Evolutionary conservation across 2,113 vertebrate species (phyloP).

Genomic region (Phaethon lepturus): DNA sequence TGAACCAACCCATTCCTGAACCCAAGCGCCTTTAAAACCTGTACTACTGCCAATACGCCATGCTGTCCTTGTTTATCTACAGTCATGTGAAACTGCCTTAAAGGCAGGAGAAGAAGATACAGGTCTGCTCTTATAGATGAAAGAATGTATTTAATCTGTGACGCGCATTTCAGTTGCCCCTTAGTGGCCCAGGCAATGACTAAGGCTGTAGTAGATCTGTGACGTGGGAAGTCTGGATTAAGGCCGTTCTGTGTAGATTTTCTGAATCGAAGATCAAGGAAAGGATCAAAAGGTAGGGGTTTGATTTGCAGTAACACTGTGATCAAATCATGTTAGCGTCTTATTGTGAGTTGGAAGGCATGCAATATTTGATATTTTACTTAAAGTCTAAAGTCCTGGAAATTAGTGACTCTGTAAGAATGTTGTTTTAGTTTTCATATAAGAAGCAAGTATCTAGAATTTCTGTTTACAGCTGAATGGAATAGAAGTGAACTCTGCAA

Average conservation of each 20-base stretch:
- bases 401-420: neutral
- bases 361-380: neutral
- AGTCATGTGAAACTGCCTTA: neutral
- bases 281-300: neutral
- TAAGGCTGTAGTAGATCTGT: neutral
- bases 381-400: neutral
- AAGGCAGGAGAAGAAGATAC: neutral
- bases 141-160: accelerated
- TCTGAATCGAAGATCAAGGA: neutral
- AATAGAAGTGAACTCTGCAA: neutral
- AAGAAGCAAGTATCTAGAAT: neutral
- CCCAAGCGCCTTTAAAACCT: neutral
- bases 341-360: neutral
- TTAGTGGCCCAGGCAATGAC: neutral
- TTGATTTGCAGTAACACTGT: neutral
- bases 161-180: neutral
- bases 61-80: neutral
- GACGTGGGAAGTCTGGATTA: neutral
- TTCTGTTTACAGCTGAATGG: neutral
- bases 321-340: neutral
- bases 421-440: neutral
- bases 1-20: neutral
- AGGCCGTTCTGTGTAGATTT: neutral
- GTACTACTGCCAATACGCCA: neutral
- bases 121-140: neutral